A percentile compares a stretch with the other conserved stretches of the same genome.
Evolutionary conservation across 2,888 invertebrate species (phyloP).

Genomic region (Zaprionus lineosus): DNA sequence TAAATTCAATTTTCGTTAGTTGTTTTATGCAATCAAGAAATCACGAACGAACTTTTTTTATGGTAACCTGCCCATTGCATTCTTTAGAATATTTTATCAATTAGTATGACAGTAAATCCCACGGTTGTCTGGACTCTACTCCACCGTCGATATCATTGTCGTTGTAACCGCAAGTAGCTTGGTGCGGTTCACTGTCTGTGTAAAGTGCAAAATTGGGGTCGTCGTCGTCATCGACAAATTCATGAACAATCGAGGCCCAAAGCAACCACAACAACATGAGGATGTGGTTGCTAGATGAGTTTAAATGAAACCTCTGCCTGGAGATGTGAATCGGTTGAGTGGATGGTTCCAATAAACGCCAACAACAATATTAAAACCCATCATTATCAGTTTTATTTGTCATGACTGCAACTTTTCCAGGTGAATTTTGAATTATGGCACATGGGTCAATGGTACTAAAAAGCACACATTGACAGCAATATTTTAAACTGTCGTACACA

Average conservation of each 20-base stretch:
- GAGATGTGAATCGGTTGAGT: too few species aligned
- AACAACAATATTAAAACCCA: too few species aligned
- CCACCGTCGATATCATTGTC: too few species aligned
- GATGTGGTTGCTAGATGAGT: slow-evolving; percentile 6
- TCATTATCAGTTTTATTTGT: slow-evolving; percentile 10
- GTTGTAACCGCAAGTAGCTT: slow-evolving; percentile 38
- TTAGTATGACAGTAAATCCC: too few species aligned
- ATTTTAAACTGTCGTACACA: too few species aligned
- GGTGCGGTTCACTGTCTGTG: slow-evolving; percentile 49
- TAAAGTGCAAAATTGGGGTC: slow-evolving; percentile 69
- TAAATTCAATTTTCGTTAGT: too few species aligned
- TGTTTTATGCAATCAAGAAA: too few species aligned
- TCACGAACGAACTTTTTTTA: too few species aligned
- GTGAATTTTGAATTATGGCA: slow-evolving; percentile 70
- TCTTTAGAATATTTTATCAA: too few species aligned
- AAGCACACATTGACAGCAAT: slow-evolving; percentile 15
- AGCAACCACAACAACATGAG: slow-evolving; percentile 2
- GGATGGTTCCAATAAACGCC: slow-evolving; percentile 8
- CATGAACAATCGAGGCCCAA: slow-evolving; percentile 17
- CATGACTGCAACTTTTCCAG: slow-evolving; percentile 32
- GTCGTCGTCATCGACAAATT: slow-evolving; percentile 34
- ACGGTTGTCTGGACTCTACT: too few species aligned
- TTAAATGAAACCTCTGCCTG: slow-evolving; percentile 12
- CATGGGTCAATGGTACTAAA: slow-evolving; percentile 24
- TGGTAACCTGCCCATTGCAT: too few species aligned